Conservation (phyloP, 2,797 vertebrate species). For the Diglossa cyanea region DNA sequence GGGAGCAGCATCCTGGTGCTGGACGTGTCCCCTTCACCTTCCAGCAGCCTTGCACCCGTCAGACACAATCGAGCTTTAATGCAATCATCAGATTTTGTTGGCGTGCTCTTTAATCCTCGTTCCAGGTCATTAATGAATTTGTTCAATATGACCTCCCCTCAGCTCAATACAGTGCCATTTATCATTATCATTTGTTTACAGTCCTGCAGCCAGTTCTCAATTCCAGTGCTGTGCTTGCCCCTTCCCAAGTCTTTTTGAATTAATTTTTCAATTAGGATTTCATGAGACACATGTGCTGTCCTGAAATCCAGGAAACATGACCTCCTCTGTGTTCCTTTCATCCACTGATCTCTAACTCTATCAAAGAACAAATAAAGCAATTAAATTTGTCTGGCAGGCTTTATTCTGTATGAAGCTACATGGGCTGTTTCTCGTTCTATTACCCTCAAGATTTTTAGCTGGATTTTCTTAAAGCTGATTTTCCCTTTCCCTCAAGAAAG, state of each 20-base stretch:
- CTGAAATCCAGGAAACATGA: conserved; percentile 52
- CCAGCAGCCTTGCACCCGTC: not conserved
- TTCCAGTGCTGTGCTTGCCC: not conserved
- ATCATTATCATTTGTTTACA: conserved; percentile 44
- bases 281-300: conserved; percentile 57
- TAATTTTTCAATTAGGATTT: conserved; percentile 73
- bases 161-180: not conserved
- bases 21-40: not conserved
- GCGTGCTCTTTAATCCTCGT: not conserved
- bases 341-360: conserved; percentile 53
- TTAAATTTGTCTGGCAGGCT: conserved; percentile 66
- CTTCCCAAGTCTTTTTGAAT: conserved; percentile 70
- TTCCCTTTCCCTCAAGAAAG: not conserved
- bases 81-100: not conserved
- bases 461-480: not conserved
- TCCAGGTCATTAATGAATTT: conserved; percentile 23
- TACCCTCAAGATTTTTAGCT: conserved; percentile 9
- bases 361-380: conserved; percentile 68
- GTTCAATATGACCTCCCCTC: not conserved
- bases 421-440: conserved; percentile 47
- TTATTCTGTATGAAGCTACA: conserved; percentile 47
- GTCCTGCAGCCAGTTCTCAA: conserved; percentile 20
- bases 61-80: not conserved
- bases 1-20: not conserved
- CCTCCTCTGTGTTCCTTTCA: conserved; percentile 46